Base-by-base conservation (phyloP, 2,888 invertebrate genomes). In the Drosophila longiperda region DNA sequence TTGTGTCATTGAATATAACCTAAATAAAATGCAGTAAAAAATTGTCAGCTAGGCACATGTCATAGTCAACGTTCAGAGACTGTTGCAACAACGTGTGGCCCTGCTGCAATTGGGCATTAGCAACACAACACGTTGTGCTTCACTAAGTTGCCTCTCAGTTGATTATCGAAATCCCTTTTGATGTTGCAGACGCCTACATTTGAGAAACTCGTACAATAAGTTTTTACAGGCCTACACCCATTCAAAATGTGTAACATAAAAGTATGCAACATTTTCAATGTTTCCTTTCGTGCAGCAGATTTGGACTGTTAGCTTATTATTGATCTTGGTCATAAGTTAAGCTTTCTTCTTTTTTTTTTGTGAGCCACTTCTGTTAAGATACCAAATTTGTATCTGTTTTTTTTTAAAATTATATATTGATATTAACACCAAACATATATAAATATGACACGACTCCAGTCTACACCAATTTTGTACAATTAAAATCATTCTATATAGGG, bases 51-150 rank as follows among this genome's bases (percentile, higher is more conserved):
- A 4, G 42, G 45, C 33, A 48, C 33, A 48, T 34, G 49, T 45
- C 45, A 4, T 15, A 23, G 7, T 8, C 20, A 4, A 23, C 15
- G 15, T 23, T 20, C 20, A 45, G 8, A 23, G 45, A 45, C 49
- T 49, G 49, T 17, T 5, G 49, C 26, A 9, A 17, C 49, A 17
- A 26, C 5, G 15, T 49, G 23, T 49, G 15, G 4, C 29, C 12
- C n/a, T 26, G 52, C 26, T 59, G 50, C 59, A 59, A 12, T 29
- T 29, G 20, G 11, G 7, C 54, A 29, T 38, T 33, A 26, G n/a
- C 5, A 34, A 32, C 20, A 17, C 17, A 3, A 20, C 57, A 57
- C 11, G 55, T 55, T 38, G 36, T 60, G 60, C 60, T 54, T 60
- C n/a, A 20, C 12, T 29, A 15, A 34, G 53, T 52, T 26, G 53